Conservation (phyloP, 2,113 vertebrate genomes). For the Trogon melanurus region DNA sequence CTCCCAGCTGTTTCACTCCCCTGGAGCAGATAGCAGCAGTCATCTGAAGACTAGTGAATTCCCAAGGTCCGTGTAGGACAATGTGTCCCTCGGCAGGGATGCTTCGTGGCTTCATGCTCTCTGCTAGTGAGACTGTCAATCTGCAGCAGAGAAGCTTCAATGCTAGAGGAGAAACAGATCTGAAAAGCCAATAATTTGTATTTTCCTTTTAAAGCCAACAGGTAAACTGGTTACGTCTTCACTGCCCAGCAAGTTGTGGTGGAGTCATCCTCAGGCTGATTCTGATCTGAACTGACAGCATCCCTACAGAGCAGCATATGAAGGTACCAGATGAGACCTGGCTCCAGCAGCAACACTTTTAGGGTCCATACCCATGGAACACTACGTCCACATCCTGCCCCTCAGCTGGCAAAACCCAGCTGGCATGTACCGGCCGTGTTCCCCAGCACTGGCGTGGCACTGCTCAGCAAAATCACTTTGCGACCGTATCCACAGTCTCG, state of each 20-base stretch:
- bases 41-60: background rate
- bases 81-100: background rate
- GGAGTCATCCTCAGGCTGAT: background rate
- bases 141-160: background rate
- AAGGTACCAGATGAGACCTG: background rate
- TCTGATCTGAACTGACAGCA: background rate
- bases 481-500: background rate
- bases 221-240: background rate
- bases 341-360: background rate
- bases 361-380: background rate
- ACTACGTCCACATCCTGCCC: fast-evolving
- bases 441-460: fast-evolving
- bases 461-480: background rate
- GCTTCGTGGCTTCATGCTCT: background rate
- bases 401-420: background rate
- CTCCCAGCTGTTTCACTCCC: fast-evolving
- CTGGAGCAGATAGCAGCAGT: background rate
- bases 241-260: background rate
- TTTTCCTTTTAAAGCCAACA: background rate
- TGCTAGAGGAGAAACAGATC: background rate
- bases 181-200: background rate
- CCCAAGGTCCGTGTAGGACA: background rate
- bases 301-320: background rate
- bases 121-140: background rate
- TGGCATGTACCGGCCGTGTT: background rate